Evolutionary conservation across 1,140 invertebrate species (phyloP), one percentile per base, ranked within the genome.

Genomic region (Orius insidiosus): DNA sequence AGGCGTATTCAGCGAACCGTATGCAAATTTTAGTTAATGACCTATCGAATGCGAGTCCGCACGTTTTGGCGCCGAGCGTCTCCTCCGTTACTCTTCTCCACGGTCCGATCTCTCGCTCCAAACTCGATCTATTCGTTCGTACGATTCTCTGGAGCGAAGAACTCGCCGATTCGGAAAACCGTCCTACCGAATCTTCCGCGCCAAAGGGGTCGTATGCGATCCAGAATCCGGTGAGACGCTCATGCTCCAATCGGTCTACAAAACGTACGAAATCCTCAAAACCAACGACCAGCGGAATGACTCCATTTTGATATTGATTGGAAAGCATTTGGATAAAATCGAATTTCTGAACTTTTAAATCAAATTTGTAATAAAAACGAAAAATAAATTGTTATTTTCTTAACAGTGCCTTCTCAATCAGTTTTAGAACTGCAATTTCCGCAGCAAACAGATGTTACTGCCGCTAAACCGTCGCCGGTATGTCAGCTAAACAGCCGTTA

Each of bases 131-230:
- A n/a, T 56, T 56, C 42, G 16, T 57, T 1, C 46, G 53, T 36
- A 52, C 47, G 35, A 35, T 55, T 13, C 46, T 56, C 44, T 56
- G 56, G 54, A 49, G 54, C 38, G 55, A 54, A 41, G 10, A 40
- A 4, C 18, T 52, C 8, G 46, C 16, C 32, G 47, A 56, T 35
- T 16, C 15, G 0, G 7, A 34, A 2, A 52, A 52, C 7, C 45
- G 51, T 13, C 18, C 34, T 8, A 24, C 46, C 5, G 51, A 56
- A 53, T 55, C 14, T 50, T 56, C 18, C 16, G 56, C 37, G 38
- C 55, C 13, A 56, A 57, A 49, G 56, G 56, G 40, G 51, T 24
- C 24, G 48, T 7, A 24, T 7, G 24, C 24, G 24, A 43, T 5
- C 10, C 41, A 5, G 19, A 4, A 43, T 5, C n/a, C n/a, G 19